A percentile compares a stretch with the other conserved stretches of the same genome.
Conservation (phyloP, 2,888 invertebrate species). For the Hesperia comma region DNA sequence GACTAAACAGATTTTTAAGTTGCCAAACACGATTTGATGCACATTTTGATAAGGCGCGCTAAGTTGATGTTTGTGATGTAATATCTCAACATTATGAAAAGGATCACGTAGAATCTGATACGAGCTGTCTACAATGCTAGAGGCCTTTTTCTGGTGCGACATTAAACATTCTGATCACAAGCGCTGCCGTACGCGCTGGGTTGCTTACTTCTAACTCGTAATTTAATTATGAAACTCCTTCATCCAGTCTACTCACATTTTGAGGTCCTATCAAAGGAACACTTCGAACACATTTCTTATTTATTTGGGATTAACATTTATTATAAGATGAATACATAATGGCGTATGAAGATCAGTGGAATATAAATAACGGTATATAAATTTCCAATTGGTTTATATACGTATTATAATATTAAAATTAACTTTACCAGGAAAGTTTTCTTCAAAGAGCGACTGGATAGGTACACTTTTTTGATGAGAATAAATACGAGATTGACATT, state of each 20-base stretch:
- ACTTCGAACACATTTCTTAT: not conserved
- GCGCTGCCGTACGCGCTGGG: constrained; percentile 51
- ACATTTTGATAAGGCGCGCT: constrained; percentile 31
- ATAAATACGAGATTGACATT: too few species aligned
- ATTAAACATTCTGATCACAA: constrained; percentile 71
- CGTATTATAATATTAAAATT: too few species aligned
- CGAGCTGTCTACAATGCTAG: constrained; percentile 43
- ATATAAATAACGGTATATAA: not conserved
- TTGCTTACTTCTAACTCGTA: constrained; percentile 60
- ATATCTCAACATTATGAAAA: constrained; percentile 42
- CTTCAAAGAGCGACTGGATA: too few species aligned
- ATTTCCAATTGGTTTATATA: too few species aligned
- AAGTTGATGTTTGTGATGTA: constrained; percentile 34
- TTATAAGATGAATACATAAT: not conserved
- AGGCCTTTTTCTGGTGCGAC: constrained; percentile 42
- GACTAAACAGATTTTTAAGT: constrained; percentile 16
- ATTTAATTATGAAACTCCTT: constrained; percentile 65
- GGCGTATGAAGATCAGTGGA: not conserved
- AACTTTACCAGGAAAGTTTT: too few species aligned
- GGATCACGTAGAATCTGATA: constrained; percentile 48
- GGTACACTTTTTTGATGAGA: too few species aligned
- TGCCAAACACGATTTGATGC: constrained; percentile 21
- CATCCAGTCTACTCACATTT: constrained; percentile 36
- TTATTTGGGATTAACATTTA: not conserved
- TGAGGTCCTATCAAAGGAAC: constrained; percentile 2